These are phyloP conservation scores for Equus quagga DNA, from an alignment of 2,113 vertebrate species.

Conservation along the genomic window DNA sequence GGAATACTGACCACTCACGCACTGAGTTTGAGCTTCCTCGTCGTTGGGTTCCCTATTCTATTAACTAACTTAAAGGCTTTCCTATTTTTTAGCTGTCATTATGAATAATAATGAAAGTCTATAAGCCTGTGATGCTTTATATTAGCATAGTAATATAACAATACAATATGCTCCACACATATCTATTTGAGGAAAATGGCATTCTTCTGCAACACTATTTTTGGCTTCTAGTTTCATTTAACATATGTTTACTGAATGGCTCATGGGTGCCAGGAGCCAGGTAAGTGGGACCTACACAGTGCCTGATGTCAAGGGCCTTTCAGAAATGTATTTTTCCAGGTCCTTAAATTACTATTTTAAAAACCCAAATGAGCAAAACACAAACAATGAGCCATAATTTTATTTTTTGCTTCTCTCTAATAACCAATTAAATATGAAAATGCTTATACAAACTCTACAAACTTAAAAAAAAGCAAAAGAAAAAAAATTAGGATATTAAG, in stretches of 20 bases:
- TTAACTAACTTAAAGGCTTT: background rate
- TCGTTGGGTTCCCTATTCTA: background rate
- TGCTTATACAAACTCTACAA: background rate
- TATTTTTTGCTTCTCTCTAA: background rate
- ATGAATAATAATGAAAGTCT: background rate
- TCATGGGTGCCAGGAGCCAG: background rate
- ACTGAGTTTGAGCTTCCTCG: background rate
- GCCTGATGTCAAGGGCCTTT: background rate
- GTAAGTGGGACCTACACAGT: background rate
- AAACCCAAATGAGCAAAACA: background rate
- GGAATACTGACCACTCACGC: background rate
- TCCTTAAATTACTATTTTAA: background rate
- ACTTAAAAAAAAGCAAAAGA: background rate
- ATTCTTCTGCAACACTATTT: background rate
- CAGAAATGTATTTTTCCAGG: background rate
- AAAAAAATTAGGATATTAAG: background rate
- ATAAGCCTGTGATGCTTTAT: background rate
- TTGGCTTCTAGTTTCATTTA: background rate
- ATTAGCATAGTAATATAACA: background rate
- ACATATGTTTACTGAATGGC: background rate
- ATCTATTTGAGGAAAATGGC: background rate
- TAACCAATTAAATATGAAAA: background rate
- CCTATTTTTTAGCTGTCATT: background rate
- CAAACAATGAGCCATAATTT: background rate
- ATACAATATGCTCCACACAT: background rate